These are phyloP conservation scores for Eupithecia tripunctaria DNA, from an alignment of 2,888 invertebrate genomes.

Conservation along the genomic window DNA sequence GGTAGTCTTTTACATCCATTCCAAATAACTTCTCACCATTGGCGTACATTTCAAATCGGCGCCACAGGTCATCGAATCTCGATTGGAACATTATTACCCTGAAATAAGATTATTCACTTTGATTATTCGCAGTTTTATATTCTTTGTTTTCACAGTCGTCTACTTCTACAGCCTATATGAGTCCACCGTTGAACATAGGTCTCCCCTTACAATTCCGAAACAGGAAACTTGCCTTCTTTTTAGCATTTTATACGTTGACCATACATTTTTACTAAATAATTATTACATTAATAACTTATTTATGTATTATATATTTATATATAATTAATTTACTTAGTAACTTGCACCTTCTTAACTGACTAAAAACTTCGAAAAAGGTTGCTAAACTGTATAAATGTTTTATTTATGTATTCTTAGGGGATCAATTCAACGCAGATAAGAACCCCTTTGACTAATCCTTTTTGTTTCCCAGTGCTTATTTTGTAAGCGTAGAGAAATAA, in stretches of 20 bases:
- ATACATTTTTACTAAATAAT: too few species aligned
- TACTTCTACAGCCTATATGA: background rate
- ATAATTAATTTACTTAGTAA: too few species aligned
- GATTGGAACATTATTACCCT: conserved; percentile 90
- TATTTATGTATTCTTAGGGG: background rate
- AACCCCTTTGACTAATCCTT: too few species aligned
- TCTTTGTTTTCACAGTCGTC: background rate
- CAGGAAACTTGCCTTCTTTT: too few species aligned
- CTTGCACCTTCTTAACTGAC: too few species aligned
- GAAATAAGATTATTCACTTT: conserved; percentile 26
- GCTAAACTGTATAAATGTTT: too few species aligned
- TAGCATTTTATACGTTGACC: too few species aligned
- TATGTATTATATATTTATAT: too few species aligned
- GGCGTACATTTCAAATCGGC: conserved; percentile 91
- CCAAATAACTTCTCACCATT: conserved; percentile 94
- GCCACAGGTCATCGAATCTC: conserved; percentile 92
- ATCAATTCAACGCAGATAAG: background rate
- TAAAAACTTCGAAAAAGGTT: too few species aligned
- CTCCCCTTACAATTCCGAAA: background rate
- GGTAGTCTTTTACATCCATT: conserved; percentile 92
- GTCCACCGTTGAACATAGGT: background rate
- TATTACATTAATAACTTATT: too few species aligned
- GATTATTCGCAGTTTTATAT: background rate
- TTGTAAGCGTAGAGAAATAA: background rate
- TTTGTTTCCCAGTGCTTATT: background rate